Evolutionary conservation across 2,797 vertebrate species (phyloP), one percentile per base, ranked within the genome.

Genomic region (Coregonus ussuriensis): DNA sequence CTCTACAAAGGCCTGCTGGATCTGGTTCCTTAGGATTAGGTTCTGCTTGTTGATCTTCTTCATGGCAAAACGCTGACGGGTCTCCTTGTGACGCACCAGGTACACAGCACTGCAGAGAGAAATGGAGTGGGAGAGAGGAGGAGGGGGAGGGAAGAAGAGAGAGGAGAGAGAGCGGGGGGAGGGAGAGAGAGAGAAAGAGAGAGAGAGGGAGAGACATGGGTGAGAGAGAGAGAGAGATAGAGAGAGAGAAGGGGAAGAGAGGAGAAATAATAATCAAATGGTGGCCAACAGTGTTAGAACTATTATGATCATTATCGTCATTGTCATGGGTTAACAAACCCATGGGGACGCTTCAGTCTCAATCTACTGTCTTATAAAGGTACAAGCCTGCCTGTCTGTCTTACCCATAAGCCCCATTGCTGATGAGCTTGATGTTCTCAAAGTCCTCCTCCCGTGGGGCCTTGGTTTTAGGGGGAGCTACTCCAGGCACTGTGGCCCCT

Each of bases 31-130:
- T 70, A 99, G 93, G 86, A 98, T 97, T 71, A 99, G 92, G 92
- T 99, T 99, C 92, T 99, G 98, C 77, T 98, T 99, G 94, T 99
- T 99, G 91, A 99, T 98, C 91, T 99, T 99, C 92, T 99, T 99
- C 96, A 99, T 97, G 86, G 98, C 98, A 81, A 99, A 99, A n/a
- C 98, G 95, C 76, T 98, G 97, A 6, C 96, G 94, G 1, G 97
- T 98, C 77, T 95, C 95, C 76, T 94, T 97, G 93, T 99, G 98
- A 9, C 97, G 94, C 79, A 98, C 97, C 83, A 98, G 88, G 79
- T 96, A 98, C 71, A 99, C 98, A 0, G 97, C 97, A 1, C 98
- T 99, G 82, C 0, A 85, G 77, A 81, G 6, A 25, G 68, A 47
- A 13, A 47, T 11, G 9, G 9, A 1, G 41, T 11, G 41, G 9